These are phyloP conservation scores for Eupithecia tripunctaria DNA, from an alignment of 2,888 invertebrate species.

Conservation along the genomic window DNA sequence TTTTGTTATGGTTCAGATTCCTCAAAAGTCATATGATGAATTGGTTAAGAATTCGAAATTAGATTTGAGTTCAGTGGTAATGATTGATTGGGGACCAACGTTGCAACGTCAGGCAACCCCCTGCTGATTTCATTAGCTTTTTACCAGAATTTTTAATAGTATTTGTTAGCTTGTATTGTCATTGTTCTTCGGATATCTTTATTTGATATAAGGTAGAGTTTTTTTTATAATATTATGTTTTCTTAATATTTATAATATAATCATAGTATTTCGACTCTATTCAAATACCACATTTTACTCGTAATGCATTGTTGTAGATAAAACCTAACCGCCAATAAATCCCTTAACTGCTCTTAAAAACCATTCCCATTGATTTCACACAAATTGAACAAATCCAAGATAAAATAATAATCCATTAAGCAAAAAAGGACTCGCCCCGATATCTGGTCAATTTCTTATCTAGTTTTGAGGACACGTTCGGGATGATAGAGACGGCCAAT, in stretches of 20 bases:
- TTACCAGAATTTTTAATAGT: neutral
- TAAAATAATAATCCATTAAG: conserved; percentile 55
- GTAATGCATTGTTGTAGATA: conserved; percentile 9
- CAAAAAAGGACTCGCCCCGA: conserved; percentile 57
- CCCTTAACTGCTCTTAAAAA: conserved; percentile 35
- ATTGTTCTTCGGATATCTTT: neutral
- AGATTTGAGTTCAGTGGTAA: conserved; percentile 31
- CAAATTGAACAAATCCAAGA: conserved; percentile 47
- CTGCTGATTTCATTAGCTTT: conserved; percentile 40
- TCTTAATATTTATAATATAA: too few species aligned
- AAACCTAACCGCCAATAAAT: conserved; percentile 13
- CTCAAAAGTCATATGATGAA: conserved; percentile 50
- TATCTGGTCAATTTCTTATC: conserved; percentile 80
- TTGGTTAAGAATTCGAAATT: conserved; percentile 42
- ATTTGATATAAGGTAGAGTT: neutral
- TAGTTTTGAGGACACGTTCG: conserved; percentile 64
- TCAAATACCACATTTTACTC: neutral
- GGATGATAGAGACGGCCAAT: conserved; percentile 72
- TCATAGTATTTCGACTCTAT: neutral
- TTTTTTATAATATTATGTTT: too few species aligned
- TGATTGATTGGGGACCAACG: conserved; percentile 47
- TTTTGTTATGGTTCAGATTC: conserved; percentile 63
- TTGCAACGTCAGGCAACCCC: conserved; percentile 35
- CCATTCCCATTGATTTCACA: conserved; percentile 46
- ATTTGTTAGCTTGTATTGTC: neutral